Percentiles rank a stretch among this genome's conserved stretches.
These are phyloP conservation scores for Stictonetta naevosa DNA, from an alignment of 2,113 vertebrate genomes.

Conservation along the genomic window DNA sequence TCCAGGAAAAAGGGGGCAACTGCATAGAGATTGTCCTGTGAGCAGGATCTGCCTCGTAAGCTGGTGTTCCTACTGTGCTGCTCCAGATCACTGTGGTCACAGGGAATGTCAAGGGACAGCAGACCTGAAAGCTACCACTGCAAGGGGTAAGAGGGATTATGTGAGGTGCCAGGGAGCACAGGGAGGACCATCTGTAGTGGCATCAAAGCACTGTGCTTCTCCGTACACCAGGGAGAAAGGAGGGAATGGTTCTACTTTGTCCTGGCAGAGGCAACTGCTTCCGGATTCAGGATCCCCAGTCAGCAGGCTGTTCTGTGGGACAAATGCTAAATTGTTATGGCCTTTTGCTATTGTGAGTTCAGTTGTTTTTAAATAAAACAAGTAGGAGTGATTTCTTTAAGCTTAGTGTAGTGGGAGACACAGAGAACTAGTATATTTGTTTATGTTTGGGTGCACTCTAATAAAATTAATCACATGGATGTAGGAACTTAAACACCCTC, in stretches of 20 bases:
- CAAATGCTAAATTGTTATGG: not conserved
- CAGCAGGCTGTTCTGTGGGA: accelerated
- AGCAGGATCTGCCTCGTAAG: accelerated
- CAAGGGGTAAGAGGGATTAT: not conserved
- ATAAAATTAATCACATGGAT: not conserved
- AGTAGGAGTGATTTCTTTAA: not conserved
- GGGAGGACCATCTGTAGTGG: not conserved
- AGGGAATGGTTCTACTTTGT: not conserved
- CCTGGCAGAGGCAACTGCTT: not conserved
- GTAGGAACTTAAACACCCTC: not conserved
- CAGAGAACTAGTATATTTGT: not conserved
- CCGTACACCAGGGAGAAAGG: not conserved
- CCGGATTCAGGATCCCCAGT: not conserved
- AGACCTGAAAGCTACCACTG: not conserved
- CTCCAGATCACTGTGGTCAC: not conserved
- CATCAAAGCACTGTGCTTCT: not conserved
- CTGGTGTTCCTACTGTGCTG: not conserved
- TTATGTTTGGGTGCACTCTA: not conserved
- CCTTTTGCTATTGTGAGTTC: not conserved
- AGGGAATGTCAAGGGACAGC: not conserved
- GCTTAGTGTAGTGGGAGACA: not conserved
- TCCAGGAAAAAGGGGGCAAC: not conserved
- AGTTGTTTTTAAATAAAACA: not conserved
- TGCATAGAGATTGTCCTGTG: not conserved
- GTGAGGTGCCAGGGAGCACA: not conserved